These are phyloP conservation scores for Ditula angustiorana DNA, from an alignment of 2,888 invertebrate species.

Conservation along the genomic window DNA sequence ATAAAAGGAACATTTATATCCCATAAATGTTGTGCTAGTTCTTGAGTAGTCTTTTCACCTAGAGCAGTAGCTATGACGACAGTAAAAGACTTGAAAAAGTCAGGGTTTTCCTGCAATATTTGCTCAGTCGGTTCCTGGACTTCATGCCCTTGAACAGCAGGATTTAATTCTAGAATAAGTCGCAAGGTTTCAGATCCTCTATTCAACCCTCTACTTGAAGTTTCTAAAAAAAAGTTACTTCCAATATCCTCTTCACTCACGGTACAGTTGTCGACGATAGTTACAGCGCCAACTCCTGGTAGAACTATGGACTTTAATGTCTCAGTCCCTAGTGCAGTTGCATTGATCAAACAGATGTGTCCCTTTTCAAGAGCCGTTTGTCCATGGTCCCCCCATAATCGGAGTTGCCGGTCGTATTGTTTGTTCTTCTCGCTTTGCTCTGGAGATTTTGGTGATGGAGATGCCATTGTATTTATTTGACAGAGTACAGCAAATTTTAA, in stretches of 20 bases:
- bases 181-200: slow-evolving; percentile 94
- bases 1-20: slow-evolving; percentile 93
- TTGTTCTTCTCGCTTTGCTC: slow-evolving; percentile 90
- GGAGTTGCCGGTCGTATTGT: slow-evolving; percentile 93
- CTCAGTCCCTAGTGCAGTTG: slow-evolving; percentile 97
- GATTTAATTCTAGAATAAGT: slow-evolving; percentile 94
- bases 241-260: slow-evolving; percentile 97
- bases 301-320: slow-evolving; percentile 97
- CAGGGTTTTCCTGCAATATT: slow-evolving; percentile 93
- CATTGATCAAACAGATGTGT: slow-evolving; percentile 97
- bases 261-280: slow-evolving; percentile 95
- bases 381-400: slow-evolving; percentile 99
- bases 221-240: slow-evolving; percentile 97
- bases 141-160: slow-evolving; percentile 96
- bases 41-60: slow-evolving; percentile 90
- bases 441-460: slow-evolving; percentile 89
- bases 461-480: slow-evolving; percentile 80
- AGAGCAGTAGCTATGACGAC: slow-evolving; percentile 94
- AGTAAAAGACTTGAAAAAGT: slow-evolving; percentile 94
- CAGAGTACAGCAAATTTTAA: not conserved
- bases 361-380: slow-evolving; percentile 95
- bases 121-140: slow-evolving; percentile 95
- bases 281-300: slow-evolving; percentile 96
- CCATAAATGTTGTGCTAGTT: slow-evolving; percentile 93
- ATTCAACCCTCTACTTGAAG: slow-evolving; percentile 91